Evolutionary conservation across 92 coral and sea anemone genomes (phyloP), one percentile per base, ranked within the genome.

Genomic region (Parazoanthus atlanticus): DNA sequence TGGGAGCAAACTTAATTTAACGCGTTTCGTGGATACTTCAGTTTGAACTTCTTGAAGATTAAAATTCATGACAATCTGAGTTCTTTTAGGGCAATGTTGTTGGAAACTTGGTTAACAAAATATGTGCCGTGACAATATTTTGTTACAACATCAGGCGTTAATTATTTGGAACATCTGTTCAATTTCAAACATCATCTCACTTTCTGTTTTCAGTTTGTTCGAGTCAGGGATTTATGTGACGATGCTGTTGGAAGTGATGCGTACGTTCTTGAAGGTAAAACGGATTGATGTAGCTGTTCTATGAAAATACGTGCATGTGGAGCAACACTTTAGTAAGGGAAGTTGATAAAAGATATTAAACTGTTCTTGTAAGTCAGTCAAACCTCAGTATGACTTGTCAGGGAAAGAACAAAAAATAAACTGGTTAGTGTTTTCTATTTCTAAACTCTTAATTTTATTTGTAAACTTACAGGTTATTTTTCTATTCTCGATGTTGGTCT

Each of bases 181-280:
- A 7, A 21, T 56, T 33, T 7, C 16, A 58, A 58, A 3, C 26
- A 56, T 81, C 28, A 1, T 21, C 31, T 43, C 26, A 11, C 8
- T 81, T 58, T 69, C 12, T 26, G 30, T 84, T 84, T 26, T 23
- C 77, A 84, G 87, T 41, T 29, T 84, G 77, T 84, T 84, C 17
- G 87, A 84, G 26, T 26, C 87, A 36, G 87, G 87, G 43, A 84
- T 84, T 41, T 84, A 84, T 30, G 87, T 84, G 41, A 84, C 87
- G 28, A 84, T 84, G 87, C 77, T 84, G 10, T 47, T 84, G 29
- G 87, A 84, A 71, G 87, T 84, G 64, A 69, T 84, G 87, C 33
- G 78, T 19, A 84, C 87, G 2, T 84, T 41, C 23, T 71, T 74
- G n/a, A 84, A 84, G 87, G 87, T 84, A 69, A 70, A 52, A 2